Percentiles rank a stretch among this genome's conserved stretches.
These are phyloP conservation scores for Psephotus haematonotus DNA, from an alignment of 2,113 vertebrate species.

Conservation along the genomic window DNA sequence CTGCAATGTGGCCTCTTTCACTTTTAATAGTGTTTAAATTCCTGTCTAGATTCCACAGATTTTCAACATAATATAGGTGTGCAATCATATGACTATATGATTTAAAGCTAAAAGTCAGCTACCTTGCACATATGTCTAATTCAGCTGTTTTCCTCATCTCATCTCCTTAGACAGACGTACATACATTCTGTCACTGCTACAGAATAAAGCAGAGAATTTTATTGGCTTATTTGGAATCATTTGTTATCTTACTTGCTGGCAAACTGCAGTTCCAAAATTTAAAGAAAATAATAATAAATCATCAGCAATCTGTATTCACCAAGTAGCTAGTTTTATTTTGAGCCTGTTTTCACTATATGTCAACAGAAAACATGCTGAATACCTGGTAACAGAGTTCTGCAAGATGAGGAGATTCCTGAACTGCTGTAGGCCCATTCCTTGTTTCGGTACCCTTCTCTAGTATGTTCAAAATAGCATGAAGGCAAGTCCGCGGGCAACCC, in stretches of 20 bases:
- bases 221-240: not conserved
- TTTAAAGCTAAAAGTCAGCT: not conserved
- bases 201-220: not conserved
- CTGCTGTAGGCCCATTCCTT: constrained; percentile 86
- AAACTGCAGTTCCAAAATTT: not conserved
- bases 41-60: not conserved
- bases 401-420: constrained; percentile 88
- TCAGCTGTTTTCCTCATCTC: not conserved
- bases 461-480: constrained; percentile 95
- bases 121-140: not conserved
- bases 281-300: not conserved
- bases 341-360: not conserved
- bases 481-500: constrained; percentile 93
- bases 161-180: not conserved
- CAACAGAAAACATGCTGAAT: not conserved
- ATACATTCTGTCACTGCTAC: not conserved
- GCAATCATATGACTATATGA: not conserved
- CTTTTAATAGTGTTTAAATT: not conserved
- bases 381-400: constrained; percentile 99
- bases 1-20: not conserved
- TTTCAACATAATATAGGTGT: not conserved
- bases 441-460: constrained; percentile 89
- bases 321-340: not conserved
- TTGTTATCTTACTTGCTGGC: not conserved
- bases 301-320: not conserved